Base-by-base conservation (phyloP, 2,797 vertebrate genomes). In the Trachops cirrhosus region DNA sequence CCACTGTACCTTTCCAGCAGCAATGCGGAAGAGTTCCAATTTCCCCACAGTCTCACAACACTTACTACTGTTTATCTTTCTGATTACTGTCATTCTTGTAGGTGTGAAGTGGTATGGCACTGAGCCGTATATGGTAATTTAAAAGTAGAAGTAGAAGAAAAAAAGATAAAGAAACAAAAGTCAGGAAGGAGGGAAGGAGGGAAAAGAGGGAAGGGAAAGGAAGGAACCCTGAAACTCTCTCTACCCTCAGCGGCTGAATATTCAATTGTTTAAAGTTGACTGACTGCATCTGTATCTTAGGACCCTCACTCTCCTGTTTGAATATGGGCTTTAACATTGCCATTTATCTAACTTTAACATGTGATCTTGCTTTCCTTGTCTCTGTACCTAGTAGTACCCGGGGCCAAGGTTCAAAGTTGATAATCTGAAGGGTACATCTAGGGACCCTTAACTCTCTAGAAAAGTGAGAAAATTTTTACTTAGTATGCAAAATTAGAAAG, bases 391-490 rank as follows among this genome's bases (percentile, higher is more conserved):
- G 50, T 41, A 50, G 54, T 54, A 93, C 26, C 21, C 57, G 52
- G 44, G 41, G 64, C 54, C 70, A 78, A 87, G 54, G 41, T 77
- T 83, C 85, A 89, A 83, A 86, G 26, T 16, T 83, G 54, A 50
- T 54, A 86, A 89, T n/a, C 41, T 87, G 54, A 92, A 64, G 29
- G 24, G 32, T 37, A 39, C 80, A 59, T 24, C 9, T 64, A 94
- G 39, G 83, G 21, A 32, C 71, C 11, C 46, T 75, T 59, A 34
- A 70, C 22, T 68, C 10, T 96, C n/a, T 8, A 70, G 21, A 78
- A 95, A 80, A 83, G 41, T 68, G 18, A 90, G 44, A 41, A 70
- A 62, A 87, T 54, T 88, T 24, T 90, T 70, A 92, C 32, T 94
- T 48, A 67, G 29, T 4, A 62, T 34, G 18, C 21, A 96, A 94